Conservation (phyloP, 2,797 vertebrate species). For the Chaunax sp. region DNA sequence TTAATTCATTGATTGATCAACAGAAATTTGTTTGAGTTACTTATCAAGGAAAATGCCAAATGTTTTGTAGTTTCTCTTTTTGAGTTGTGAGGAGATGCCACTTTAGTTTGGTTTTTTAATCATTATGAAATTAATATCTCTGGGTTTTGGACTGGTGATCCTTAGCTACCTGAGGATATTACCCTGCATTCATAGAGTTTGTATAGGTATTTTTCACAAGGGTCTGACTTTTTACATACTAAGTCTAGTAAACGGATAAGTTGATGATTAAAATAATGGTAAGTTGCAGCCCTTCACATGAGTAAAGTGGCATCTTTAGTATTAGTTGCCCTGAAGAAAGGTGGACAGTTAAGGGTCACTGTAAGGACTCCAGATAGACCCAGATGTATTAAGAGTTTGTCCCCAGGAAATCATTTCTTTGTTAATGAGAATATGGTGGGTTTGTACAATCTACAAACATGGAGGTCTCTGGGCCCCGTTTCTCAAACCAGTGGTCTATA, state of each 20-base stretch:
- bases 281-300: too few relatives aligned
- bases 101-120: neutral
- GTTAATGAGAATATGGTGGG: neutral
- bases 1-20: too few relatives aligned
- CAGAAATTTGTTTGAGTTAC: neutral
- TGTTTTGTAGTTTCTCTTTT: neutral
- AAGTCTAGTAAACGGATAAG: too few relatives aligned
- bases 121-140: neutral
- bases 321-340: too few relatives aligned
- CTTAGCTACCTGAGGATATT: too few relatives aligned
- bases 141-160: neutral
- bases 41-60: neutral
- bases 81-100: neutral
- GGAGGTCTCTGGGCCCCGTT: neutral
- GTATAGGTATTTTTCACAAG: too few relatives aligned
- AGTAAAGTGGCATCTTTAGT: too few relatives aligned
- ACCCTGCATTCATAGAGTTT: too few relatives aligned
- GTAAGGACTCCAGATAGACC: neutral
- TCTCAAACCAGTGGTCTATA: neutral
- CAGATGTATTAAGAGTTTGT: neutral
- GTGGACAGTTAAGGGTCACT: too few relatives aligned
- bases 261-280: too few relatives aligned
- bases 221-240: too few relatives aligned
- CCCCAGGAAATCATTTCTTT: too few relatives aligned
- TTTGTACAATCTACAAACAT: neutral